Evolutionary conservation across 1,140 invertebrate genomes (phyloP), one percentile per base, ranked within the genome.

Genomic region (Pseudomyrmex concolor): DNA sequence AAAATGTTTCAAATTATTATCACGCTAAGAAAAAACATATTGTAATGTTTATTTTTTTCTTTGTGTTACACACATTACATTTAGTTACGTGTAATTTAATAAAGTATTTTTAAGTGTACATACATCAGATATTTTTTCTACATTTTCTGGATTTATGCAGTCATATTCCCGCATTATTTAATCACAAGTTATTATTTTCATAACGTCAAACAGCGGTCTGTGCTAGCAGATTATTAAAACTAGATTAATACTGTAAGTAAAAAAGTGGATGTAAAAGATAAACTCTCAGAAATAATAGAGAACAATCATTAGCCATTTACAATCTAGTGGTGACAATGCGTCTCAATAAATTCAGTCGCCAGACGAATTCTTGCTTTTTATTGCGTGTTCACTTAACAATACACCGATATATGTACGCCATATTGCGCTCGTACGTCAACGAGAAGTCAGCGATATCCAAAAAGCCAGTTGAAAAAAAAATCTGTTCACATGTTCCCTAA

Each of bases 401-500:
- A 45, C 13, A 22, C 55, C 8, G 43, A 45, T 80, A 59, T 59
- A 7, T 70, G 34, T 13, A 13, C 22, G 15, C 34, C 34, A 34
- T 34, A 60, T 70, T 25, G 43, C 5, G 12, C 15, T 55, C 1
- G 51, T 55, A 5, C 12, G 34, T 70, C 76, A 59, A 17, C 17
- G 15, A 59, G 57, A 34, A 50, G 8, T 9, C 12, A 8, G 22
- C 22, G 25, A 12, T 71, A 51, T 66, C 2, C 57, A 59, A 12
- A 78, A 59, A 70, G 2, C 3, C 15, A 34, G 66, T 71, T 59
- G 2, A 5, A 54, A 19, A 25, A 55, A 59, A 68, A 57, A 78
- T 51, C 7, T 48, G 15, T 78, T 68, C 43, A 22, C 7, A 57
- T 80, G 54, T 48, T 71, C 34, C 1, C 7, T 80, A 80, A 80